Base-by-base conservation (phyloP, 2,797 vertebrate genomes). In the Alosa sapidissima region DNA sequence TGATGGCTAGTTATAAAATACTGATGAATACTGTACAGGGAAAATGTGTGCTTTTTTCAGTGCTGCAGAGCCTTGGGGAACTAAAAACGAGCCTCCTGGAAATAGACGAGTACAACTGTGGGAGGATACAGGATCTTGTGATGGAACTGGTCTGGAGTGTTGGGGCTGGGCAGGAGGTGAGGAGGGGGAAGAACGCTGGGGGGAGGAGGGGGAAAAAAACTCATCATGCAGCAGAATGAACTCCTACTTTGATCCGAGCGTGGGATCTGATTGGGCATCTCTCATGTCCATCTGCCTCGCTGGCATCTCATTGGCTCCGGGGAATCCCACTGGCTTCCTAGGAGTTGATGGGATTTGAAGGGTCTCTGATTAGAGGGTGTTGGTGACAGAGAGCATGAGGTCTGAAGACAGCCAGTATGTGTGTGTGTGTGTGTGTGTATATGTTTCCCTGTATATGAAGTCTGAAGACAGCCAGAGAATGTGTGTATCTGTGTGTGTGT, bases 241-340 rank as follows among this genome's bases (percentile, higher is more conserved):
- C 91, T 95, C 95, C 95, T 96, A 96, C 95, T 96, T 96, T 93
- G 95, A 96, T 95, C 95, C 94, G 88, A 96, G 95, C 93, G 96
- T 95, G 93, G 94, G 95, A 96, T 96, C 96, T 95, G 95, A 96
- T 92, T 96, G 96, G 93, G 95, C 94, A 90, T 96, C 95, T 96
- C 95, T 93, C 94, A 95, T 94, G 95, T 96, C 96, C 95, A 95
- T 95, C 94, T 95, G 95, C 92, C 96, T 95, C 91, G 93, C 93
- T 91, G 95, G 94, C 91, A 95, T 95, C 95, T 96, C 95, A 94
- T 91, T 94, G 95, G 95, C 94, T 96, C 95, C 96, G 0, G 95
- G 93, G 93, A 95, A 95, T 96, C 96, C 96, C 82, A 95, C 94
- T 62, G 95, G 95, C 93, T 96, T 96, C 95, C 96, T 96, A 92